Evolutionary conservation across 2,888 invertebrate species (phyloP), one percentile per base, ranked within the genome.

Genomic region (Melangyna quadrimaculata): DNA sequence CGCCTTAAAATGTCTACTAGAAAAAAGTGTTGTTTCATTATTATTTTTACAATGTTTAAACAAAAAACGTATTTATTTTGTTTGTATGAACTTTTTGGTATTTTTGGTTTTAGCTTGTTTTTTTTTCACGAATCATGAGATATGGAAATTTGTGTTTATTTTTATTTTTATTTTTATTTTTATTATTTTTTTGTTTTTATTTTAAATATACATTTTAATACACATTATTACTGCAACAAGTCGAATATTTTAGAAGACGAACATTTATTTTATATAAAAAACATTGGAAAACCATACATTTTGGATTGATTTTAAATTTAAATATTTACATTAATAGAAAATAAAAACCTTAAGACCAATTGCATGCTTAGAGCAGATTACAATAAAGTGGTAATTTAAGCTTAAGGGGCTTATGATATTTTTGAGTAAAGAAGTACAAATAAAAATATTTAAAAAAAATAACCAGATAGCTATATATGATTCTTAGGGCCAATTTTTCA

Each of bases 141-240:
- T 67, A 67, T 67, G 67, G 67, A 51, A 67, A 35, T 67, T 67
- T 61, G 19, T 35, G n/a, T n/a, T n/a, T n/a, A n/a, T n/a, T n/a
- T n/a, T n/a, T 27, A 9, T 22, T 24, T 40, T 22, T 32, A 32
- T 6, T 48, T 19, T 48, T 19, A 48, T 48, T 43, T 14, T 37
- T 12, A 63, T 53, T n/a, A n/a, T 53, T 40, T 27, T 5, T 37
- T 32, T 63, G 24, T 17, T 24, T 40, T 63, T 43, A 27, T 43
- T 65, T 65, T n/a, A 48, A 48, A 53, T 40, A 35, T 70, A 70
- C 51, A 53, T 55, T 55, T 24, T n/a, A n/a, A n/a, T n/a, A n/a
- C n/a, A n/a, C n/a, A 55, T 12, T 67, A 32, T 67, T 24, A 37
- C 24, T 35, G 29, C 37, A 70, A 70, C 70, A 40, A 40, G 27